Percentiles rank a stretch among this genome's conserved stretches.
Evolutionary conservation across 2,113 vertebrate genomes (phyloP).

Genomic region (Apteryx mantelli): DNA sequence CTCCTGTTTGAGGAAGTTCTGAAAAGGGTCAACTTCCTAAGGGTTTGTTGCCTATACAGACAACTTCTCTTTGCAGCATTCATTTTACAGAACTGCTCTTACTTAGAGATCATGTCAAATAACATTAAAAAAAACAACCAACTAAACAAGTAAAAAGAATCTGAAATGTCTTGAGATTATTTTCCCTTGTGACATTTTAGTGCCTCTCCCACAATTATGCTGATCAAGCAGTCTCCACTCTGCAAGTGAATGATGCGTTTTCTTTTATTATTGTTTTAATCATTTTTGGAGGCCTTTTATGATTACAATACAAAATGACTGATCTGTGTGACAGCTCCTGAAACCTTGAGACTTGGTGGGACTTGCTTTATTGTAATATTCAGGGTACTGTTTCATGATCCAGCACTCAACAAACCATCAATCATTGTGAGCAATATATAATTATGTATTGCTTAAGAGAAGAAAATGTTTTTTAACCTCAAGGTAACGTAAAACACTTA

Average conservation of each 20-base stretch:
- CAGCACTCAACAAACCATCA: slow-evolving; percentile 29
- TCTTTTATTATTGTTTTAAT: not conserved
- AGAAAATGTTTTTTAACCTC: not conserved
- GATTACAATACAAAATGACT: slow-evolving; percentile 25
- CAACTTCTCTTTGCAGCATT: not conserved
- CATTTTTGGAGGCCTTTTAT: not conserved
- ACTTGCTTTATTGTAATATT: slow-evolving; percentile 37
- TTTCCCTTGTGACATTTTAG: not conserved
- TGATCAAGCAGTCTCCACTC: not conserved
- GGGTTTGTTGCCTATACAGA: not conserved
- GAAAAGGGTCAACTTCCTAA: not conserved
- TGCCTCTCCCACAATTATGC: not conserved
- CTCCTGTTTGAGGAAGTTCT: not conserved
- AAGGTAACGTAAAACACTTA: not conserved
- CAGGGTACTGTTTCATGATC: slow-evolving; percentile 21
- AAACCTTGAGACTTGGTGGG: slow-evolving; percentile 7
- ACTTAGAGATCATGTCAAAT: not conserved
- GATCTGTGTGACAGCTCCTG: slow-evolving; percentile 17
- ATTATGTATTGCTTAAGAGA: slow-evolving; percentile 32
- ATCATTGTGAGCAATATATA: slow-evolving; percentile 47
- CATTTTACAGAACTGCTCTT: not conserved
- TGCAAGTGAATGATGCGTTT: not conserved
- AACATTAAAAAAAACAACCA: not conserved
- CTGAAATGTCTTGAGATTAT: not conserved
- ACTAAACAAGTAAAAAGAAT: not conserved